phyloP scores from a whole-genome alignment of 2,797 vertebrate species.

The Pagetopsis macropterus region DNA sequence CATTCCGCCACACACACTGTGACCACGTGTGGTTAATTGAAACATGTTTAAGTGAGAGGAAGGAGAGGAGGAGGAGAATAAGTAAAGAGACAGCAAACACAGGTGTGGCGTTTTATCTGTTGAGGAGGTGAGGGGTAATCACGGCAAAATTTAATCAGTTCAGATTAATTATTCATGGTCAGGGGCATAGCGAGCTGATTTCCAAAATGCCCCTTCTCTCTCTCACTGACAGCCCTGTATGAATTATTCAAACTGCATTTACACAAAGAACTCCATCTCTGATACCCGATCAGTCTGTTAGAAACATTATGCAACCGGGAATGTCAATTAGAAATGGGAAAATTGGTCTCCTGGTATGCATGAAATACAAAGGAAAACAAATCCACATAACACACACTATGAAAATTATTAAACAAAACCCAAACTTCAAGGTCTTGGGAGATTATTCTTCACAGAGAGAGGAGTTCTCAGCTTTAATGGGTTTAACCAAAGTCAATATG shows the following conservation, averaged over 20 bases:
- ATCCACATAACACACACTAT: conserved; percentile 5
- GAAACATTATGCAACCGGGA: conserved; percentile 85
- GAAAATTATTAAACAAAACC: conserved; percentile 35
- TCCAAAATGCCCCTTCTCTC: conserved; percentile 79
- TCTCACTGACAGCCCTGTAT: conserved; percentile 80
- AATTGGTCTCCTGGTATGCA: conserved; percentile 65
- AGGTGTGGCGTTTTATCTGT: conserved; percentile 84
- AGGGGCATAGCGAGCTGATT: conserved; percentile 83
- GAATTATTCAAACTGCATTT: conserved; percentile 87
- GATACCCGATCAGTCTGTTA: conserved; percentile 85
- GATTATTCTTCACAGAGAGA: conserved; percentile 27
- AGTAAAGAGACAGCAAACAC: conserved; percentile 81
- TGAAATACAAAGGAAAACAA: conserved; percentile 57
- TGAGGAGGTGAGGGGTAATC: conserved; percentile 84
- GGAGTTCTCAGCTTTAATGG: conserved; percentile 34
- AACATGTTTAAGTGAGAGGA: conserved; percentile 60
- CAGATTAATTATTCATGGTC: conserved; percentile 89
- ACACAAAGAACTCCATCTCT: conserved; percentile 86
- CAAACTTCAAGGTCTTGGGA: conserved; percentile 27
- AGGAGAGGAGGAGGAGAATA: conserved; percentile 61
- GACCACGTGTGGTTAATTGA: conserved; percentile 49
- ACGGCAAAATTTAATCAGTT: conserved; percentile 89
- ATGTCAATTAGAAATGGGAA: conserved; percentile 80
- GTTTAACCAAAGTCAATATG: conserved; percentile 39
- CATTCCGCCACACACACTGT: conserved; percentile 30